Conservation (phyloP, 2,888 invertebrate species). For the Clunio marinus region DNA sequence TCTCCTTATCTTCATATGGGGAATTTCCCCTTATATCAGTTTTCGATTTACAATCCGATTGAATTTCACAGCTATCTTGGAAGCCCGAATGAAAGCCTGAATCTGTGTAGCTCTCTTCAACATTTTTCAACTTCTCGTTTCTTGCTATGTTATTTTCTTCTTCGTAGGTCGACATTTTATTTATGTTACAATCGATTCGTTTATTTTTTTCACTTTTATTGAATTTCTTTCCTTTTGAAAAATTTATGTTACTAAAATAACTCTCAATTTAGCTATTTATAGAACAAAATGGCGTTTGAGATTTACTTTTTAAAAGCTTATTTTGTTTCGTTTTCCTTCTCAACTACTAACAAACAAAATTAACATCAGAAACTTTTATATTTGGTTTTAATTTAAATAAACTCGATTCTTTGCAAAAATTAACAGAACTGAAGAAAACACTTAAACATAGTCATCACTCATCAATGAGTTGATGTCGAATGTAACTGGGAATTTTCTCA, state of each 20-base stretch:
- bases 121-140: slow-evolving; percentile 11
- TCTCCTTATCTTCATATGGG: neutral
- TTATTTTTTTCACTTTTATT: neutral
- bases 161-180: slow-evolving; percentile 7
- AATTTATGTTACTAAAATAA: slow-evolving; percentile 16
- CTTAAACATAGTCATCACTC: too few species aligned
- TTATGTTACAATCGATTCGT: neutral
- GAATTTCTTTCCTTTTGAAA: neutral
- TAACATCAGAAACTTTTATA: too few species aligned
- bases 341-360: too few species aligned
- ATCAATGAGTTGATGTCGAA: too few species aligned
- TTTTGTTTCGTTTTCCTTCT: too few species aligned
- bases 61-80: slow-evolving; percentile 22
- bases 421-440: too few species aligned
- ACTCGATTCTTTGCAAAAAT: too few species aligned
- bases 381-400: too few species aligned
- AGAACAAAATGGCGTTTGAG: slow-evolving; percentile 27
- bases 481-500: too few species aligned
- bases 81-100: slow-evolving; percentile 29
- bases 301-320: too few species aligned
- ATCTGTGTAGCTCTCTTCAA: neutral
- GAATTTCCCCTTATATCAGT: slow-evolving; percentile 25
- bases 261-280: slow-evolving; percentile 19
- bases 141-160: neutral
- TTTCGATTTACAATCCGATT: neutral